These are phyloP conservation scores for Spheniscus humboldti DNA, from an alignment of 2,797 vertebrate species.

Conservation along the genomic window DNA sequence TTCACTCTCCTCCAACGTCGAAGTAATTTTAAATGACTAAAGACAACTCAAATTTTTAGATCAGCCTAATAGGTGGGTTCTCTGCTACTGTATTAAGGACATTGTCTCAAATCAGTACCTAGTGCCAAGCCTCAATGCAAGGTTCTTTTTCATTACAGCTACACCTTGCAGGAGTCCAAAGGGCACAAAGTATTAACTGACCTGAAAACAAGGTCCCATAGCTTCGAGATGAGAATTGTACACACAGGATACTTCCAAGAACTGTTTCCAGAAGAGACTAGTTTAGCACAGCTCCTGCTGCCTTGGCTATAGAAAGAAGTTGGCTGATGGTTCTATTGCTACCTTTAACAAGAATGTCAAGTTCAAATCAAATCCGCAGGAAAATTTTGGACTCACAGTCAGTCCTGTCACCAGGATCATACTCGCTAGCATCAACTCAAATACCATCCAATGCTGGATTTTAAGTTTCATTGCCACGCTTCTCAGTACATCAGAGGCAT, in stretches of 20 bases:
- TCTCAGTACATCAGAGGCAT: background rate
- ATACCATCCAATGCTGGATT: background rate
- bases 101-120: background rate
- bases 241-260: fast-evolving
- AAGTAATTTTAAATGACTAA: background rate
- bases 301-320: background rate
- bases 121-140: background rate
- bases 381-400: background rate
- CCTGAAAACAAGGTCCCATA: background rate
- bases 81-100: background rate
- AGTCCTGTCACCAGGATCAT: background rate
- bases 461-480: background rate
- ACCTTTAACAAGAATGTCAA: background rate
- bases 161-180: background rate
- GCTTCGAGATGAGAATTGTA: background rate
- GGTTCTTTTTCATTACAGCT: background rate
- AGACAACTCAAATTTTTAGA: background rate
- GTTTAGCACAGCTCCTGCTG: background rate
- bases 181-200: background rate
- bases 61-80: background rate
- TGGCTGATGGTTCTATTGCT: background rate
- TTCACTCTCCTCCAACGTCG: fast-evolving
- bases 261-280: background rate
- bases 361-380: background rate
- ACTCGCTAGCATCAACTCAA: background rate